phyloP scores from a whole-genome alignment of 2,888 invertebrate species.

The Penaeus monodon region DNA sequence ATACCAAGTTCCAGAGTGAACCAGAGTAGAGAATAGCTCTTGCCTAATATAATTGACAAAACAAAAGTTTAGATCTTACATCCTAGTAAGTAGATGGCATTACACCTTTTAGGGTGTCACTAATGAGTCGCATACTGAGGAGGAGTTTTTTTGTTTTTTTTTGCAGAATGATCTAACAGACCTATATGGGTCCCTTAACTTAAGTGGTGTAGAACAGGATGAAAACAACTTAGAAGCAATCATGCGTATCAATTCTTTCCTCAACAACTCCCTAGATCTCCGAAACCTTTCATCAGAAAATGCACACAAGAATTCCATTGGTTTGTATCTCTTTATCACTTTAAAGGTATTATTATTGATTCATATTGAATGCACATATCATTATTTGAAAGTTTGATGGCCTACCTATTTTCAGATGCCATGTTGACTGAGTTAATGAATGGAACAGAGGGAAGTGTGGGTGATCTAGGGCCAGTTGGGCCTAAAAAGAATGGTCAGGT shows the following conservation, averaged over 20 bases:
- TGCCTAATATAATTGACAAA: too few relatives aligned
- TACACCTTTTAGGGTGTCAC: too few relatives aligned
- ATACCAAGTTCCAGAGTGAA: too few relatives aligned
- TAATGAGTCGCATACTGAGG: neutral
- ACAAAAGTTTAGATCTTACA: too few relatives aligned
- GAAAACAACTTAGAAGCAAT: constrained; percentile 68
- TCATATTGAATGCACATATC: too few relatives aligned
- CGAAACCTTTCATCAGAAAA: constrained; percentile 64
- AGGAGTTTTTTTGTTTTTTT: neutral
- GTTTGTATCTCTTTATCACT: constrained; percentile 19
- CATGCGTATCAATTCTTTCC: constrained; percentile 70
- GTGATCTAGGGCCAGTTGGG: neutral
- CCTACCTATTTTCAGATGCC: constrained; percentile 8
- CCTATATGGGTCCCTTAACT: constrained; percentile 45
- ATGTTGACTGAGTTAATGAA: constrained; percentile 32
- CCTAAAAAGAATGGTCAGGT: constrained; percentile 20
- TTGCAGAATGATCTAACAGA: constrained; percentile 50
- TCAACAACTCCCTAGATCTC: constrained; percentile 70
- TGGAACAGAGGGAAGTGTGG: constrained; percentile 16
- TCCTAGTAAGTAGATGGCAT: too few relatives aligned
- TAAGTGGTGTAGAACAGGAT: constrained; percentile 31
- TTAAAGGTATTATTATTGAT: too few relatives aligned
- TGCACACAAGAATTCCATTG: constrained; percentile 35
- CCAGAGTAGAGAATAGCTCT: too few relatives aligned
- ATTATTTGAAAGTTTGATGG: neutral